phyloP scores from a whole-genome alignment of 2,888 invertebrate species.

The Germaria angustata region DNA sequence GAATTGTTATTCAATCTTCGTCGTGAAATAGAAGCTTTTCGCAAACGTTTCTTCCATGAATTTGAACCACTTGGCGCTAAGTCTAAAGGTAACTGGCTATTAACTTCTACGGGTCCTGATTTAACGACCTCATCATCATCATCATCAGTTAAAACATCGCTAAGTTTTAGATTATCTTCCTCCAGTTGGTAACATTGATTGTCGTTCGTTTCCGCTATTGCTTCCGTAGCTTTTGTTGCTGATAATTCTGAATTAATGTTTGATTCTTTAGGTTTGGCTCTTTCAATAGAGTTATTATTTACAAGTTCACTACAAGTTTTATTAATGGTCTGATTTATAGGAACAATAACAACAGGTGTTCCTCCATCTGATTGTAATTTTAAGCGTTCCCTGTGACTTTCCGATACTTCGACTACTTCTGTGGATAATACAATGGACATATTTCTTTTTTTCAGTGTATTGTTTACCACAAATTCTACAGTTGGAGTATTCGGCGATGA shows the following conservation, averaged over 20 bases:
- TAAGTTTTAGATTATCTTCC: slow-evolving; percentile 45
- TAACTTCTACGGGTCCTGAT: not conserved
- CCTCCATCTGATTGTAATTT: not conserved
- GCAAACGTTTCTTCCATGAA: slow-evolving; percentile 6
- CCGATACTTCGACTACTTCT: slow-evolving; percentile 8
- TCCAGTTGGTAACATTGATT: not conserved
- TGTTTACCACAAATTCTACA: not conserved
- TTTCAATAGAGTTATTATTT: not conserved
- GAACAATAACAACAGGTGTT: slow-evolving; percentile 55
- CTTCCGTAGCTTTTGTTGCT: not conserved
- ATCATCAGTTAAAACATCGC: slow-evolving; percentile 66
- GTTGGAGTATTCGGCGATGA: not conserved
- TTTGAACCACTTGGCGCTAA: slow-evolving; percentile 35
- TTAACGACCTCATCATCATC: slow-evolving; percentile 49
- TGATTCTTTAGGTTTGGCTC: not conserved
- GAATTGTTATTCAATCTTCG: not conserved
- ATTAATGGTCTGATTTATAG: slow-evolving; percentile 52
- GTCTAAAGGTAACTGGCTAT: slow-evolving; percentile 58
- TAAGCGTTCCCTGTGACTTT: slow-evolving; percentile 28
- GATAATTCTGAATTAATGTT: no score
- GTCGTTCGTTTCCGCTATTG: not conserved
- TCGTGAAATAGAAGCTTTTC: slow-evolving; percentile 1
- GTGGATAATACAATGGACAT: not conserved
- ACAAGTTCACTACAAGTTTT: not conserved
- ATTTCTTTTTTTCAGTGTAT: not conserved